A percentile compares a stretch with the other conserved stretches of the same genome.
These are phyloP conservation scores for Origma solitaria DNA, from an alignment of 2,113 vertebrate genomes.

Conservation along the genomic window DNA sequence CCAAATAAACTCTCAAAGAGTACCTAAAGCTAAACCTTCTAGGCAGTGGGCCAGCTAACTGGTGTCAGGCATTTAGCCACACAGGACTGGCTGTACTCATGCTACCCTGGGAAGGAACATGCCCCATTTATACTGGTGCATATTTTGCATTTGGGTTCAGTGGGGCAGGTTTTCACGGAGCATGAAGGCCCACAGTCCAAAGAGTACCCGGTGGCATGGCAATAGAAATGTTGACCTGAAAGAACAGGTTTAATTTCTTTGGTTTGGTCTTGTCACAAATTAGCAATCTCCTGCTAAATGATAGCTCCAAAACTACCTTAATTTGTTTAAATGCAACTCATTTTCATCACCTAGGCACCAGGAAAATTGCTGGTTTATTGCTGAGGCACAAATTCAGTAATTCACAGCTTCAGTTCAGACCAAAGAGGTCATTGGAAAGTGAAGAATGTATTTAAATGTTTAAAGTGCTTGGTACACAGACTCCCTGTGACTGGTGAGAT, in stretches of 20 bases:
- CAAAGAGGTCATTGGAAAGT: background rate
- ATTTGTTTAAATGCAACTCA: background rate
- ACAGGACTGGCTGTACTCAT: background rate
- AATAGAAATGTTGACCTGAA: background rate
- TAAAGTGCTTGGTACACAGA: background rate
- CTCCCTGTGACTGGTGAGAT: background rate
- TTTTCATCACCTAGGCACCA: background rate
- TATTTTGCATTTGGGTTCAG: background rate
- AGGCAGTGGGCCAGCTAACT: background rate
- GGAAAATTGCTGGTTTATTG: background rate
- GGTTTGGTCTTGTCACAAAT: background rate
- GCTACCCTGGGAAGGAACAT: background rate
- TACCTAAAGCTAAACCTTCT: background rate
- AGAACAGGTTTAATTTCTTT: background rate
- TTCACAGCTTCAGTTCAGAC: background rate
- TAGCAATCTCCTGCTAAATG: background rate
- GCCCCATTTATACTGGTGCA: accelerated
- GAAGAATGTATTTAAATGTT: background rate
- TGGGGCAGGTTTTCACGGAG: background rate
- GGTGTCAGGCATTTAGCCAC: background rate
- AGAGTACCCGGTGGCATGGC: background rate
- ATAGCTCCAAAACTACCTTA: background rate
- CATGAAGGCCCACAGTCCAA: background rate
- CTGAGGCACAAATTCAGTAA: background rate
- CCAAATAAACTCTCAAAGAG: background rate